phyloP scores from a whole-genome alignment of 1,140 invertebrate genomes.

The Drosophila quadrilineata region DNA sequence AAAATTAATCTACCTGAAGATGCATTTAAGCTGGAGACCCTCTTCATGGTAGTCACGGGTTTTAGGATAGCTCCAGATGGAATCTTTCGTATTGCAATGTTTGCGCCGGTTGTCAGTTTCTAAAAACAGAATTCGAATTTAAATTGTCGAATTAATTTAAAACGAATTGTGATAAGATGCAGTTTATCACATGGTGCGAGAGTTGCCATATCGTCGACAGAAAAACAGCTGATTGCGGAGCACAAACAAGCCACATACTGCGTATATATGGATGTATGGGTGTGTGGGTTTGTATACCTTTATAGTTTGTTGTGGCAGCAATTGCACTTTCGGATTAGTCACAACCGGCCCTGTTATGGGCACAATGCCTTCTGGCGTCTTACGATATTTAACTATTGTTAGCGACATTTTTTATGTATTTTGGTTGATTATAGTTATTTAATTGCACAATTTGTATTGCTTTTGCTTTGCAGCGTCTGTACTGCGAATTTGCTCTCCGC shows the following conservation, averaged over 20 bases:
- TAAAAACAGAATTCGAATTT: constrained; percentile 5
- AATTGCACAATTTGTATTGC: constrained; percentile 7
- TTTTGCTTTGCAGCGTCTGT: neutral
- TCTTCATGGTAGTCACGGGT: constrained; percentile 65
- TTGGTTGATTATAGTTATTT: neutral
- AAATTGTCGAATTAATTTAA: neutral
- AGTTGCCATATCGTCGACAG: constrained; percentile 1
- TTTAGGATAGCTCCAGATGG: constrained; percentile 44
- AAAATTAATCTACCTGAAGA: constrained; percentile 7
- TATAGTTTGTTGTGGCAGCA: constrained; percentile 15
- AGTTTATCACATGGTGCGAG: constrained; percentile 1
- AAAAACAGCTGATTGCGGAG: constrained; percentile 19
- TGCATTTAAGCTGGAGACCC: constrained; percentile 6
- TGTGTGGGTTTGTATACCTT: constrained; percentile 32
- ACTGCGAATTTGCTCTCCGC: constrained; percentile 1
- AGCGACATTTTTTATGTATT: constrained; percentile 48
- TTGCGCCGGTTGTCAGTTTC: constrained; percentile 36
- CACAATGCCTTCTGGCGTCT: constrained; percentile 28
- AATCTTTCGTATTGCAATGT: constrained; percentile 54
- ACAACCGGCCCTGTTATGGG: constrained; percentile 16
- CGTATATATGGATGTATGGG: neutral
- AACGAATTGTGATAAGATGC: neutral
- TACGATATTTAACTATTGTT: constrained; percentile 65
- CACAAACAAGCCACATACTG: neutral
- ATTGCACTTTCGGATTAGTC: constrained; percentile 13